Conservation (phyloP, 2,797 vertebrate species). For the Ambastaia sidthimunki region DNA sequence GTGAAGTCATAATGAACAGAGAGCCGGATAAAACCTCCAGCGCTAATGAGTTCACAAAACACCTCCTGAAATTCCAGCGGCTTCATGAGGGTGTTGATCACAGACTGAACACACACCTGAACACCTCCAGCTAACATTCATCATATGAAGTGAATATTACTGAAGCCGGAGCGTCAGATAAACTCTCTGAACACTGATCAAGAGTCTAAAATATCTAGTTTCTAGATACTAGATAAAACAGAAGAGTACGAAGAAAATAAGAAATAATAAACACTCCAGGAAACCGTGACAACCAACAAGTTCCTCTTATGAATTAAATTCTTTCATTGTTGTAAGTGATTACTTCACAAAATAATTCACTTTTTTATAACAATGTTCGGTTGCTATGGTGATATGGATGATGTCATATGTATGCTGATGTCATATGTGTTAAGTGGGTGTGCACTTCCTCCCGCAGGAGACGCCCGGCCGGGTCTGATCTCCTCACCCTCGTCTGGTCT, state of each 20-base stretch:
- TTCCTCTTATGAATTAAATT: background rate
- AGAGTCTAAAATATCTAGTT: background rate
- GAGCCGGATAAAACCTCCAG: background rate
- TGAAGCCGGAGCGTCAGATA: background rate
- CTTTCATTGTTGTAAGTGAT: background rate
- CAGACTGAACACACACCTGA: conserved; percentile 31
- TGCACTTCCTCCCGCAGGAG: background rate
- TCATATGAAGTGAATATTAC: conserved; percentile 12
- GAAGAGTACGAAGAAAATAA: background rate
- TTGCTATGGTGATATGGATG: background rate
- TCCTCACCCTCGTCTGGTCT: conserved; percentile 21
- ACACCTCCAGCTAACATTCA: conserved; percentile 19
- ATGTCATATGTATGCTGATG: background rate
- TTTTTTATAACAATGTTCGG: too few species aligned
- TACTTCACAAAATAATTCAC: too few species aligned
- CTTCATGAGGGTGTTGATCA: conserved; percentile 47
- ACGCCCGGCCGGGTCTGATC: background rate
- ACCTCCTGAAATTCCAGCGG: conserved; percentile 20
- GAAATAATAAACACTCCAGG: background rate
- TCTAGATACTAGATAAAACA: too few species aligned
- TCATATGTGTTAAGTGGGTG: background rate
- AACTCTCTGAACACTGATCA: background rate
- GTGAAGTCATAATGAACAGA: background rate
- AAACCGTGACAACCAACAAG: background rate
- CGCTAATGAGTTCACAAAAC: conserved; percentile 35